Evolutionary conservation across 92 coral and sea anemone genomes (phyloP).

Genomic region (Paramuricea clavata): DNA sequence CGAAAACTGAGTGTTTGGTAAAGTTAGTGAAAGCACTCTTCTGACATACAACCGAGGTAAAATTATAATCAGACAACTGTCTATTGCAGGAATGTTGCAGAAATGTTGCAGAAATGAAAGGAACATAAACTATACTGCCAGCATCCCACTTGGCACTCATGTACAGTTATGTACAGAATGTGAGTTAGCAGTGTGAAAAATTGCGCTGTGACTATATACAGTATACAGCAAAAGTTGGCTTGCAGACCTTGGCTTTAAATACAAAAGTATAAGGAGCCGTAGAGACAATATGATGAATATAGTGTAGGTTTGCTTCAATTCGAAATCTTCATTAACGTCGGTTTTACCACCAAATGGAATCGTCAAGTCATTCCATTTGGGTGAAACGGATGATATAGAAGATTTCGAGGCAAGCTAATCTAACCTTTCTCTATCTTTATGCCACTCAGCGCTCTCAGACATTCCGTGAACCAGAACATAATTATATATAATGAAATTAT

Average conservation of each 20-base stretch:
- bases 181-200: neutral
- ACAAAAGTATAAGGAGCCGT: neutral
- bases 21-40: too few relatives aligned
- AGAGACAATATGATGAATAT: neutral
- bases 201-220: neutral
- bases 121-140: neutral
- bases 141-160: neutral
- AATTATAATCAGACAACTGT: too few relatives aligned
- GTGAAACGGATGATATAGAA: neutral
- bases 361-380: neutral
- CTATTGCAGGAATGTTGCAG: neutral
- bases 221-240: neutral
- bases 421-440: too few relatives aligned
- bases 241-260: neutral
- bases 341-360: neutral
- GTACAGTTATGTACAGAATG: neutral
- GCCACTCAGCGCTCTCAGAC: too few relatives aligned
- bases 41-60: too few relatives aligned
- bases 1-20: too few relatives aligned
- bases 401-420: too few relatives aligned
- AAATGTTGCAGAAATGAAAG: too few relatives aligned
- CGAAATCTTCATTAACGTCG: neutral
- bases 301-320: neutral
- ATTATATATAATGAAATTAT: too few relatives aligned
- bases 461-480: too few relatives aligned